Evolutionary conservation across 2,797 vertebrate genomes (phyloP), one percentile per base, ranked within the genome.

Genomic region (Anguilla anguilla): DNA sequence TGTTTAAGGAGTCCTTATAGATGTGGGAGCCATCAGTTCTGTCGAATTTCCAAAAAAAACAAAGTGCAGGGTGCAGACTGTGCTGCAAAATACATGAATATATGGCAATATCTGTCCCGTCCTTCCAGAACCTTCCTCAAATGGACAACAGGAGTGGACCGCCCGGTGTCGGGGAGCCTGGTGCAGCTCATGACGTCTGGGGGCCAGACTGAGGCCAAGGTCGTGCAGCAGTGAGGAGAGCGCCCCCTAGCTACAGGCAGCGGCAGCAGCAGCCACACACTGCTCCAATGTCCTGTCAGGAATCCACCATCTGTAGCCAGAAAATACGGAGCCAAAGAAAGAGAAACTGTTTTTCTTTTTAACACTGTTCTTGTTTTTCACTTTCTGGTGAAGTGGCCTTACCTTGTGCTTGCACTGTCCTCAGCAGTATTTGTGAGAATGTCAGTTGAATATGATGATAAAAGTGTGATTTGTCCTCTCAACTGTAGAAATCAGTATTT

Each of bases 131-230:
- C 95, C 6, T 96, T 97, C 93, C 94, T 94, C 19, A 93, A 95
- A 90, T 97, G 97, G 97, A 95, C 96, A 83, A 92, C 86, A 3
- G 95, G 95, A 89, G 91, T 89, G n/a, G 94, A 94, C 89, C 94
- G 97, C 87, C 97, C 97, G 1, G 91, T 89, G 64, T 97, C 97
- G 0, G 97, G 97, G 61, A 97, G 96, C 85, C 95, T 97, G 2
- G 93, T 97, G 89, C 95, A 97, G 89, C 93, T 97, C 89, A 84
- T 96, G 67, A 97, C 97, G 28, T 89, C 91, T 0, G 93, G 93
- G 53, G 96, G 96, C 85, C 97, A 95, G 93, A 96, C 97, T 0
- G 95, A 96, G 88, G 94, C 97, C 0, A 94, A 95, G 43, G 92
- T 94, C 0, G 93, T 95, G 64, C 83, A 31, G 67, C 51, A 74